Base-by-base conservation (phyloP, 2,797 vertebrate genomes). In the Periparus ater region DNA sequence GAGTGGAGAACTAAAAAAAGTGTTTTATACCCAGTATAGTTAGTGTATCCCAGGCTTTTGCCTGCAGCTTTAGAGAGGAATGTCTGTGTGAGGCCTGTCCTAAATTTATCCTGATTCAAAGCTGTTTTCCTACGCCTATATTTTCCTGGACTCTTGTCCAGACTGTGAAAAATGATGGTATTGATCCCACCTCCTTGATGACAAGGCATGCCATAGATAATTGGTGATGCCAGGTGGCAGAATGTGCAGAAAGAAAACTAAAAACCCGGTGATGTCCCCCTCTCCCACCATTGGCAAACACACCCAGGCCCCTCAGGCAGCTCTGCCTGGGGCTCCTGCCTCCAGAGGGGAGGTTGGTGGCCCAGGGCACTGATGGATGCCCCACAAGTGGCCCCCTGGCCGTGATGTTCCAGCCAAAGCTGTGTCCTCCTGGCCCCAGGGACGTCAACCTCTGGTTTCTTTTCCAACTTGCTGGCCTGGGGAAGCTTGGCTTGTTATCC, bases 331-430 rank as follows among this genome's bases (percentile, higher is more conserved):
- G 3, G 36, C 45, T 50, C 6, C 36, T 85, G 57, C 53, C 68
- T 55, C 42, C 66, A 55, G 25, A 3, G 0, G 2, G 4, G 58
- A 42, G n/a, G 13, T 5, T 11, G 29, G 12, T 8, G 17, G 47
- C 70, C 14, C 7, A 32, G 55, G n/a, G 19, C 45, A 32, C 13
- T 20, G 60, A 15, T 16, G 15, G 50, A 36, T 47, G 34, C 17
- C 58, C 38, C 4, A 4, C 5, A 0, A 4, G 29, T n/a, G 14
- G 3, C 74, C 6, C n/a, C 15, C 48, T 32, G 18, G 11, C 3
- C 0, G 0, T 6, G 62, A 16, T n/a, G 51, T 16, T 42, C 57
- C 57, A 88, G 51, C 13, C 42, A n/a, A 26, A 70, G 36, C 9
- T 40, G 29, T 8, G 61, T 10, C 13, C 23, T 26, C 30, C 32